Base-by-base conservation (phyloP, 1,140 invertebrate genomes). In the Rhagoletis pomonella region DNA sequence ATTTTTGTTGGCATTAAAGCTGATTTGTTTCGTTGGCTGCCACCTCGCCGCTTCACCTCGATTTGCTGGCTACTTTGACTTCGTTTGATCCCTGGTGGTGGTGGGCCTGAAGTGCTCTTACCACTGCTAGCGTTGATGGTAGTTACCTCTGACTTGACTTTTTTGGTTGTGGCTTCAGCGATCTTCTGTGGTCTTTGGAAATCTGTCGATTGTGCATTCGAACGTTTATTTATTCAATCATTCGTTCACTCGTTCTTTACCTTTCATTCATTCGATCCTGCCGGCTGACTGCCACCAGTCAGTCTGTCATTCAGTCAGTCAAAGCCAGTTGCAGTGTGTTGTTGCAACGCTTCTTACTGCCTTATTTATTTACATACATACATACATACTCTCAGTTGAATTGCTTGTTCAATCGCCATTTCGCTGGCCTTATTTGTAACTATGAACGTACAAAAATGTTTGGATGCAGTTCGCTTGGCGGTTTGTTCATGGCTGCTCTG, bases 201-300 rank as follows among this genome's bases (percentile, higher is more conserved):
- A 81, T 55, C 73, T 81, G 73, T 81, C 73, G 73, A 81, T 19
- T 81, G 73, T 81, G 73, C 73, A 81, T 81, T 55, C 73, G 73
- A 81, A 81, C 73, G 73, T 81, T 81, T 81, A 81, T 81, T 81
- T 81, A 47, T 81, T 81, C 73, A 81, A 58, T 81, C 73, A 55
- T 55, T 81, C 73, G 50, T 47, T 9, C 42, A 47, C 4, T 73
- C 44, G 17, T 44, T 81, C 47, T 42, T 12, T 39, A 55, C 14
- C 19, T 19, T n/a, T 39, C 14, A 67, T 12, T 4, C 12, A 14
- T 14, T 62, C 60, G 12, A n/a, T 73, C 7, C 14, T 44, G 42
- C 67, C 14, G 67, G 14, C 60, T 12, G 17, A 7, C 39, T 65
- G 29, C 39, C 7, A 12, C 5, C 29, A 39, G 65, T 39, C 29